These are phyloP conservation scores for Lepidocyrtoides sp. DNA, from an alignment of 2,888 invertebrate species.

Conservation along the genomic window DNA sequence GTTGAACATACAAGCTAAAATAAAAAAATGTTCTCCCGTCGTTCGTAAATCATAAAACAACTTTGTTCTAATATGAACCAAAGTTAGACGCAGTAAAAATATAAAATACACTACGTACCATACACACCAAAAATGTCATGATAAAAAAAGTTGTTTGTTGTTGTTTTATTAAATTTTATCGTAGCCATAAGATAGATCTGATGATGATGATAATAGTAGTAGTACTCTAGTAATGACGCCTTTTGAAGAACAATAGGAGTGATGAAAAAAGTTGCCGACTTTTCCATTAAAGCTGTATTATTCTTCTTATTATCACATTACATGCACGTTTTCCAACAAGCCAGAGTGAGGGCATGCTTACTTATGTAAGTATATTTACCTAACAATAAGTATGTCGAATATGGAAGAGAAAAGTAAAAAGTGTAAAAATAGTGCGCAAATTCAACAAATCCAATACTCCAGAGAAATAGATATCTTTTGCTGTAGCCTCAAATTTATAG, in stretches of 20 bases:
- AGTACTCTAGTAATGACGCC: not conserved
- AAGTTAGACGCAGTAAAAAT: no score
- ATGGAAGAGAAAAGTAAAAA: not conserved
- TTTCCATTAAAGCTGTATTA: conserved; percentile 17
- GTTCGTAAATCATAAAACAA: not conserved
- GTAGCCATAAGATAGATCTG: not conserved
- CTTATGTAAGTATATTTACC: no score
- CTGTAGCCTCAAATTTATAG: not conserved
- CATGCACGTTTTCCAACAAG: not conserved
- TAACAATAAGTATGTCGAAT: not conserved
- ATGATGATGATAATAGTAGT: not conserved
- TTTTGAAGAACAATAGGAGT: not conserved
- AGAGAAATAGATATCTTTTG: conserved; percentile 5
- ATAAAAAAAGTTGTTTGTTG: not conserved
- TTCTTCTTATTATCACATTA: conserved; percentile 28
- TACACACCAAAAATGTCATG: not conserved
- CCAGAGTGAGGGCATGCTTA: not conserved
- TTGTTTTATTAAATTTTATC: conserved; percentile 33
- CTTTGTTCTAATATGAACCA: not conserved
- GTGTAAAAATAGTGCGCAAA: conserved; percentile 40
- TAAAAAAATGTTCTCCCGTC: no score
- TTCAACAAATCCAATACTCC: conserved; percentile 26
- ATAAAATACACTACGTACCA: not conserved
- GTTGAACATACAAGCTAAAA: no score
- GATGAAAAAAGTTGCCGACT: conserved; percentile 35